Percentiles rank a stretch among this genome's conserved stretches.
phyloP scores from a whole-genome alignment of 2,888 invertebrate genomes.

The Phymatocera aterrima region DNA sequence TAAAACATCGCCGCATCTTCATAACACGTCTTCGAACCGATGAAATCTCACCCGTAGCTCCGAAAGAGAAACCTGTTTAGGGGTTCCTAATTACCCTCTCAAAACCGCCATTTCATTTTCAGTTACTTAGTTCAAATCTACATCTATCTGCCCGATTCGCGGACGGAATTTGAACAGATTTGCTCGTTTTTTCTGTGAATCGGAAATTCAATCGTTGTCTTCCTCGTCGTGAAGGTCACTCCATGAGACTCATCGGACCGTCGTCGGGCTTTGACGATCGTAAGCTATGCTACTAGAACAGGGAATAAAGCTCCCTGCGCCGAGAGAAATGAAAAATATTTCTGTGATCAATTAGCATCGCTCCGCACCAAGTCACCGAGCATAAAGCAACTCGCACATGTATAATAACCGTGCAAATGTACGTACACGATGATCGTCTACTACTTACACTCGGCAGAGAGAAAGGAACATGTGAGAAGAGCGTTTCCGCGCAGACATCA shows the following conservation, averaged over 20 bases:
- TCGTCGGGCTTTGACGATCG: not conserved
- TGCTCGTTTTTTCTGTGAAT: too few relatives aligned
- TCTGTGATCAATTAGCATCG: slow-evolving; percentile 29
- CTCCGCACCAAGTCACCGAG: not conserved
- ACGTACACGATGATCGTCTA: not conserved
- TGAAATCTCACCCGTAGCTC: not conserved
- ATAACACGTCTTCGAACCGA: not conserved
- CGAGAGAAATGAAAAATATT: not conserved
- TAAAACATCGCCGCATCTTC: not conserved
- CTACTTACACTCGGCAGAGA: not conserved
- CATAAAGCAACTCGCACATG: not conserved
- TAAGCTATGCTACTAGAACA: too few relatives aligned
- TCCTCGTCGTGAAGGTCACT: too few relatives aligned
- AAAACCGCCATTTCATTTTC: too few relatives aligned
- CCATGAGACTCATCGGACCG: too few relatives aligned
- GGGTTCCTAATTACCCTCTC: not conserved
- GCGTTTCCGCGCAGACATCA: not conserved
- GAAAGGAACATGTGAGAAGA: slow-evolving; percentile 21
- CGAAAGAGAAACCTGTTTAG: not conserved
- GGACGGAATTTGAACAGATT: too few relatives aligned
- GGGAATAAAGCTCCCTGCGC: not conserved
- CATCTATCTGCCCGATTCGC: too few relatives aligned
- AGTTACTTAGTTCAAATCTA: too few relatives aligned
- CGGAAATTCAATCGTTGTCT: too few relatives aligned
- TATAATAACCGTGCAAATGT: not conserved